Conservation (phyloP, 2,888 invertebrate genomes). For the Leptinotarsa rubiginosa region DNA sequence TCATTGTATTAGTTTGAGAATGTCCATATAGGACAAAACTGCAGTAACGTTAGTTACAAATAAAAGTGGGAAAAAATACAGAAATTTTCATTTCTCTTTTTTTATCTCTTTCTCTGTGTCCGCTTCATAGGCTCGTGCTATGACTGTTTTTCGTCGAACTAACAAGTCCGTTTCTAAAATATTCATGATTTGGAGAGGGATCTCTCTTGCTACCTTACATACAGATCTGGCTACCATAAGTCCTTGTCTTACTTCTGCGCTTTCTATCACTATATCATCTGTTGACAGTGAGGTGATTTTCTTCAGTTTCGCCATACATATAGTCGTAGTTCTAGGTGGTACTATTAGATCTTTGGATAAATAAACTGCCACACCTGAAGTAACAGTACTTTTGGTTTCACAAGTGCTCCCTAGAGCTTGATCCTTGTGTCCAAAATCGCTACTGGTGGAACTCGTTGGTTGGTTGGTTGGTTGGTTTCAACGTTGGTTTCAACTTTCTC, state of each 20-base stretch:
- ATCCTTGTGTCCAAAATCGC: too few species aligned
- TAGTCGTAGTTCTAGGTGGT: background rate
- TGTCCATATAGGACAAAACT: too few species aligned
- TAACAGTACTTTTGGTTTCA: background rate
- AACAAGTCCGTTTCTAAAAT: background rate
- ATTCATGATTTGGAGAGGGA: background rate
- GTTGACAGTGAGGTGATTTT: background rate
- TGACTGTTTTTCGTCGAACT: background rate
- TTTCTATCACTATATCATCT: background rate
- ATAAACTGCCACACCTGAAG: background rate
- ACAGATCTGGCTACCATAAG: background rate
- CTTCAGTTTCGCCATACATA: background rate
- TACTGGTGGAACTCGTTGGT: too few species aligned
- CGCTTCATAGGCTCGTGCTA: constrained; percentile 10
- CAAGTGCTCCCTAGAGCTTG: too few species aligned
- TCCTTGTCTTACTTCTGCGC: background rate
- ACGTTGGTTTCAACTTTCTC: too few species aligned
- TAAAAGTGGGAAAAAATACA: too few species aligned
- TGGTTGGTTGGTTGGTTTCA: too few species aligned
- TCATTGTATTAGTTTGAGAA: too few species aligned
- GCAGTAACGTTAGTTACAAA: too few species aligned
- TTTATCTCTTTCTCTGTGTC: background rate
- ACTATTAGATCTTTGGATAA: background rate
- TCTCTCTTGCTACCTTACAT: background rate
- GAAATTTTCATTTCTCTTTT: background rate